Base-by-base conservation (phyloP, 2,888 invertebrate genomes). In the Cryptus armator region DNA sequence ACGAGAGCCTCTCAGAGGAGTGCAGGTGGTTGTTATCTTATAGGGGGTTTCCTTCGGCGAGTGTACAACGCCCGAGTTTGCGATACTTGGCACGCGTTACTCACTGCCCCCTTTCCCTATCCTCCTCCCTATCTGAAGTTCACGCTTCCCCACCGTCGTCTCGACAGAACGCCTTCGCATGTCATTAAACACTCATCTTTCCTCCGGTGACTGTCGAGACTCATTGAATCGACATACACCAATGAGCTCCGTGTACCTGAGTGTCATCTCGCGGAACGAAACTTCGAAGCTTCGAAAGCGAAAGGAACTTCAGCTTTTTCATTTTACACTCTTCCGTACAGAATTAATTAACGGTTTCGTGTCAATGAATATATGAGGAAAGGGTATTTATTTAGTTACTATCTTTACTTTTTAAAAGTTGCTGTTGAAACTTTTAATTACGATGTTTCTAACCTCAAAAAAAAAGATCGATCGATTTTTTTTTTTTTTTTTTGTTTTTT, bases 61-160 rank as follows among this genome's bases (percentile, higher is more conserved):
- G 53, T 19, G 10, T 10, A 19, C 62, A 59, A 24, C 9, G n/a
- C 24, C 51, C 14, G 59, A 53, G 74, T 44, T 64, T 70, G 81
- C 44, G 44, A 81, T 76, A 76, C 76, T 81, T 64, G 81, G 81
- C 81, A 81, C 81, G 76, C 19, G 78, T 78, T 37, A 37, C 66
- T 62, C 72, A 32, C 29, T 24, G 32, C 43, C 66, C 67, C 59
- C 76, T 78, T 83, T 78, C 62, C 78, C 53, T 71, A 66, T 46
- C 67, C 43, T 46, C 67, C 43, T 51, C 37, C 29, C 74, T 56
- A 56, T 72, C 56, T 76, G 76, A 76, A 76, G 75, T 81, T 81
- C 76, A 70, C 43, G 7, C 70, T 64, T 29, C 74, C 59, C 59
- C 70, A n/a, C 19, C 14, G 12, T 75, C 44, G 72, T 48, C 67